Conservation (phyloP, 2,797 vertebrate genomes). For the Glyptemys insculpta region DNA sequence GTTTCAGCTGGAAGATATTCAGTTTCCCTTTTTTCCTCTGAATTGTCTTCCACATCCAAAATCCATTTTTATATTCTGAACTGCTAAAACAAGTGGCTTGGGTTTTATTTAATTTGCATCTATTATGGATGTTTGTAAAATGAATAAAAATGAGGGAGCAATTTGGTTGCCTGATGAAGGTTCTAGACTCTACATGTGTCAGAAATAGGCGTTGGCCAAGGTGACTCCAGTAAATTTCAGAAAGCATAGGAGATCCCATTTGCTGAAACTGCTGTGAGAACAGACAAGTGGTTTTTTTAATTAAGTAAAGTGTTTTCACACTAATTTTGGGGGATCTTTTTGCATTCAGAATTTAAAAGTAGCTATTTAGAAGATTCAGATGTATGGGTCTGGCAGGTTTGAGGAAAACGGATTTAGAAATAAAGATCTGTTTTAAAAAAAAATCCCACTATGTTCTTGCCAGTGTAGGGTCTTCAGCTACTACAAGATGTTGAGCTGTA, state of each 20-base stretch:
- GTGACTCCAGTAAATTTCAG: not conserved
- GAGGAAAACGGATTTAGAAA: not conserved
- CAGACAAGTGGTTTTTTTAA: not conserved
- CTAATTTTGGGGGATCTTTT: not conserved
- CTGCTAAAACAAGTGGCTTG: slow-evolving; percentile 35
- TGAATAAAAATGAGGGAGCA: slow-evolving; percentile 14
- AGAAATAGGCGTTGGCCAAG: accelerated
- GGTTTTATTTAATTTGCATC: slow-evolving; percentile 31
- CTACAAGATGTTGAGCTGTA: not conserved
- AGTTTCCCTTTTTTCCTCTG: slow-evolving; percentile 44
- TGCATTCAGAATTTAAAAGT: not conserved
- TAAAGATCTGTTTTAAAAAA: not conserved
- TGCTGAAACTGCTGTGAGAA: slow-evolving; percentile 14
- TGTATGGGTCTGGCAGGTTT: not conserved
- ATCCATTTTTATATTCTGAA: slow-evolving; percentile 50
- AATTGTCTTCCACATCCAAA: slow-evolving; percentile 49
- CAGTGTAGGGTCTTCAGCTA: accelerated
- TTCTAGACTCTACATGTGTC: not conserved
- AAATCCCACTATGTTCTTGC: accelerated
- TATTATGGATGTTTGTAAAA: slow-evolving; percentile 56
- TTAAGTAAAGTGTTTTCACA: no score
- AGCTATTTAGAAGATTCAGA: not conserved
- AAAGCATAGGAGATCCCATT: not conserved
- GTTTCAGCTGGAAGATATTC: slow-evolving; percentile 25
- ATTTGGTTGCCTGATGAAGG: not conserved